Conservation (phyloP, 2,113 vertebrate species). For the Pelvicachromis taeniatus region DNA sequence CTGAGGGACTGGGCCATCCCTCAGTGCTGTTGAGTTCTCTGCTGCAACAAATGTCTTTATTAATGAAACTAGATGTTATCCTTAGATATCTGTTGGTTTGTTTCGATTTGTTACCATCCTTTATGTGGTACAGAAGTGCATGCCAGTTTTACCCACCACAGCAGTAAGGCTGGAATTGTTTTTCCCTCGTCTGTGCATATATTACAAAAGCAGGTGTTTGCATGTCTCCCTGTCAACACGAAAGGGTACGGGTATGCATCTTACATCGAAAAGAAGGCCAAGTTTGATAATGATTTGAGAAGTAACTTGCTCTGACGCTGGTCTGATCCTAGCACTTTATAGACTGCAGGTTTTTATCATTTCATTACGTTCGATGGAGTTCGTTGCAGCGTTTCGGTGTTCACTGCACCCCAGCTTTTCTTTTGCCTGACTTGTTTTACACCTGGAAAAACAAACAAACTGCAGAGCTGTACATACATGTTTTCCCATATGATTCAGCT, state of each 20-base stretch:
- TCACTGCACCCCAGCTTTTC: neutral
- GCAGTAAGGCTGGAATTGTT: neutral
- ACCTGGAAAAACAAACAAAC: no score
- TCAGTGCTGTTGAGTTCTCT: neutral
- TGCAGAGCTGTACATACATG: neutral
- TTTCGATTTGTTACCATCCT: neutral
- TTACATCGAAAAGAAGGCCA: neutral
- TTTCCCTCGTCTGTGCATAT: neutral
- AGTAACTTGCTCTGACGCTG: neutral
- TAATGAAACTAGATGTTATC: neutral
- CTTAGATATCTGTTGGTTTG: neutral
- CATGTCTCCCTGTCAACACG: neutral
- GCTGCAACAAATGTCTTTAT: neutral
- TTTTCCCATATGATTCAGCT: neutral
- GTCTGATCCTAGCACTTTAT: neutral
- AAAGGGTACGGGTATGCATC: neutral
- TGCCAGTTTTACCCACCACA: neutral
- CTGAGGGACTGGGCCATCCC: neutral
- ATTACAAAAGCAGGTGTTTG: neutral
- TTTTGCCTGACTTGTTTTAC: neutral
- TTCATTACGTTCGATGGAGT: neutral
- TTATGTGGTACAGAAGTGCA: neutral
- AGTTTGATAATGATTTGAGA: neutral
- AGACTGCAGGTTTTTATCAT: neutral
- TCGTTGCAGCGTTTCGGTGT: neutral